These are phyloP conservation scores for Illadopsis cleaveri DNA, from an alignment of 2,113 vertebrate species.

Conservation along the genomic window DNA sequence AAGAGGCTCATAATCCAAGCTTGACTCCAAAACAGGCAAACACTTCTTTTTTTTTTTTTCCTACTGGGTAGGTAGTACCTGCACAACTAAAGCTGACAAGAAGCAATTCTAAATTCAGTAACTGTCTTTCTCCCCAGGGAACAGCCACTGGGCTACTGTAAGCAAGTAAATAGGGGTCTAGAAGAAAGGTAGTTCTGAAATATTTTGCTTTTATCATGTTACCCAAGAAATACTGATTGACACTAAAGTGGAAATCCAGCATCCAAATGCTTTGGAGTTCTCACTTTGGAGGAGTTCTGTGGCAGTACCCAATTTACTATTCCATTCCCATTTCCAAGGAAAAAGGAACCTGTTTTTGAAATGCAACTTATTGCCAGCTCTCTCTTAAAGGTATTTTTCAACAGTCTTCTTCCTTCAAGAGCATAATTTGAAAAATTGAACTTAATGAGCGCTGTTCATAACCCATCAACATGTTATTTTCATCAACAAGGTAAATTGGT, in stretches of 20 bases:
- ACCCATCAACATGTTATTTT: not conserved
- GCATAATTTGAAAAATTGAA: not conserved
- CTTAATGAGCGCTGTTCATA: not conserved
- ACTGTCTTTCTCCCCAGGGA: not conserved
- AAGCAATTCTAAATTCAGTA: not conserved
- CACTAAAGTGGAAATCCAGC: not conserved
- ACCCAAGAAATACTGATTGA: not conserved
- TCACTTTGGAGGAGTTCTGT: not conserved
- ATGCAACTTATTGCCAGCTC: not conserved
- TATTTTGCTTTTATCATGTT: slow-evolving; percentile 16
- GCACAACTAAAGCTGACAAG: not conserved
- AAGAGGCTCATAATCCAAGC: not conserved
- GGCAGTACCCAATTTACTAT: not conserved
- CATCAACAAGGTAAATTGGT: not conserved
- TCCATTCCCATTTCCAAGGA: not conserved
- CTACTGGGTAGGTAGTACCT: not conserved
- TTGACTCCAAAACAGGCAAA: not conserved
- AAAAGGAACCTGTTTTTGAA: not conserved
- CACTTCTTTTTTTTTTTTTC: not conserved
- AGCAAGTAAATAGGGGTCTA: not conserved
- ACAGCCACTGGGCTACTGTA: not conserved
- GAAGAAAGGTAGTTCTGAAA: slow-evolving; percentile 3
- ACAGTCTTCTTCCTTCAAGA: not conserved
- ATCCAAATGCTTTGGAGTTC: not conserved
- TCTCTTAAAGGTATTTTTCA: not conserved